These are phyloP conservation scores for Eubucco bourcierii DNA, from an alignment of 2,113 vertebrate genomes.

Conservation along the genomic window DNA sequence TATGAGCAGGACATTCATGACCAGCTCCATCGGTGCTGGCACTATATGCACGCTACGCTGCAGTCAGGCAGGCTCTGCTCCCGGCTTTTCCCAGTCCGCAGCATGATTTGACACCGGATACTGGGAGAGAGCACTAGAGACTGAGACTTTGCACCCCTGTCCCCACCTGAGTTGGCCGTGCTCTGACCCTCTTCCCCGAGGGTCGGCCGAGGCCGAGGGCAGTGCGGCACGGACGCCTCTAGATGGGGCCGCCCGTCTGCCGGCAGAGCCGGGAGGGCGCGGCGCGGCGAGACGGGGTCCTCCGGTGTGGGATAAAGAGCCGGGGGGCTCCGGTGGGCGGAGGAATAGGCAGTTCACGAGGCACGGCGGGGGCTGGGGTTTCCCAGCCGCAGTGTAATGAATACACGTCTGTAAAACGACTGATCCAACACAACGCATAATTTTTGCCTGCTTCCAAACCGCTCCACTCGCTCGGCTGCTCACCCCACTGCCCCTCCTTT, in stretches of 20 bases:
- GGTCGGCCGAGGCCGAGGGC: not conserved
- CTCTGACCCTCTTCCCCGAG: not conserved
- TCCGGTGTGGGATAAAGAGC: not conserved
- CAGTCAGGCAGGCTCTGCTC: not conserved
- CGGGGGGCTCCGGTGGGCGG: not conserved
- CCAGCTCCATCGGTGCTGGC: not conserved
- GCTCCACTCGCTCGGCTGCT: not conserved
- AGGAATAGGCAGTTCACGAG: not conserved
- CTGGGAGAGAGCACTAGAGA: not conserved
- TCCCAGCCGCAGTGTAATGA: not conserved
- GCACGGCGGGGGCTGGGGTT: not conserved
- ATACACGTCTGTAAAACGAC: not conserved
- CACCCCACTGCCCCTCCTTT: too few species aligned
- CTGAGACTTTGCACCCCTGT: not conserved
- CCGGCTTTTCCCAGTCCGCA: not conserved
- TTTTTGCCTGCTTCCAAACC: not conserved
- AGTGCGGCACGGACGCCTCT: conserved; percentile 9
- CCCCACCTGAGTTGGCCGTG: fast-evolving
- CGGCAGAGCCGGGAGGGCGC: not conserved
- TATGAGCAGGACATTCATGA: not conserved
- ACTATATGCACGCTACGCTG: fast-evolving
- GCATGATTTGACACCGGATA: fast-evolving
- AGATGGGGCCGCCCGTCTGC: conserved; percentile 32
- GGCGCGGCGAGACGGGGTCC: not conserved
- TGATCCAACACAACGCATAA: fast-evolving